Conservation (phyloP, 2,797 vertebrate genomes). For the Gymnopithys bicolor region DNA sequence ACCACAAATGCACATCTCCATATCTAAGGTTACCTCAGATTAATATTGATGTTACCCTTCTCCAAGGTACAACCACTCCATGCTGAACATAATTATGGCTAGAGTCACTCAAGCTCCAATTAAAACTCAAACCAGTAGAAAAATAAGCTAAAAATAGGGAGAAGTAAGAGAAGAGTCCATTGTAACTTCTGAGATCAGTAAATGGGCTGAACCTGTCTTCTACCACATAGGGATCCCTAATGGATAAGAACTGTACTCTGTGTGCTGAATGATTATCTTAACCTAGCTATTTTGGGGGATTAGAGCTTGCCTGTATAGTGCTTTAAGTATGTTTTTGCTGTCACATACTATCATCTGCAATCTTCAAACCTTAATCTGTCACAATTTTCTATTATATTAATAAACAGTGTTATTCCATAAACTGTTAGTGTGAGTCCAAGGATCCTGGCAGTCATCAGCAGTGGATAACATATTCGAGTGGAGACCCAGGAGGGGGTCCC, state of each 20-base stretch:
- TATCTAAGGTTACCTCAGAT: too few relatives aligned
- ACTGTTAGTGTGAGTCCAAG: background rate
- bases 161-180: too few relatives aligned
- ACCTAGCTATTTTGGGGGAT: background rate
- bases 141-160: too few relatives aligned
- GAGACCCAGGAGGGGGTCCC: fast-evolving
- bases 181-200: too few relatives aligned
- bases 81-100: too few relatives aligned
- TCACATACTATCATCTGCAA: background rate
- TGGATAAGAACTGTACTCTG: background rate
- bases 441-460: background rate
- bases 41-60: too few relatives aligned
- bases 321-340: background rate
- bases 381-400: background rate
- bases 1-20: too few relatives aligned
- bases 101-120: too few relatives aligned
- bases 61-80: too few relatives aligned
- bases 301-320: background rate
- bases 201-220: background rate
- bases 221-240: fast-evolving
- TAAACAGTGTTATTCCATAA: background rate
- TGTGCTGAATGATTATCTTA: background rate
- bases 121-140: too few relatives aligned
- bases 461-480: fast-evolving
- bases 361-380: background rate